Conservation (phyloP, 2,888 invertebrate genomes). For the Lepidochitona cinerea region DNA sequence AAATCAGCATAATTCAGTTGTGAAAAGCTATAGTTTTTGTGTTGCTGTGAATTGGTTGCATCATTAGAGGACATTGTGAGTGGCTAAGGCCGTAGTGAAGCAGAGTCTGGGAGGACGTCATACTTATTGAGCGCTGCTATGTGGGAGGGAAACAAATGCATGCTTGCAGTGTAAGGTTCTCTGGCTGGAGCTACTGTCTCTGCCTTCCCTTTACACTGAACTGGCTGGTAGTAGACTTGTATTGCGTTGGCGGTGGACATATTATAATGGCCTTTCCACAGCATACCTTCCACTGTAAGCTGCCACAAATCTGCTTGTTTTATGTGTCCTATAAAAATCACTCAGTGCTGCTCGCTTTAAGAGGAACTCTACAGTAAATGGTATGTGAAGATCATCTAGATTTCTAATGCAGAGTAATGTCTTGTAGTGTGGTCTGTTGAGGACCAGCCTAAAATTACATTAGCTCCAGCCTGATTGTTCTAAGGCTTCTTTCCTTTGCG, state of each 20-base stretch:
- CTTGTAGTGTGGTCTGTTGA: too few relatives aligned
- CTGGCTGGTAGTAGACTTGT: background rate
- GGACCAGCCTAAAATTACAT: too few relatives aligned
- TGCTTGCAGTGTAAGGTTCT: slow-evolving; percentile 1
- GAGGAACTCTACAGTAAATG: too few relatives aligned
- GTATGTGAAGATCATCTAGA: too few relatives aligned
- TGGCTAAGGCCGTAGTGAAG: background rate
- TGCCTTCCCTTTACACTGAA: too few relatives aligned
- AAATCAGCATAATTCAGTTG: background rate
- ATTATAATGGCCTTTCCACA: background rate
- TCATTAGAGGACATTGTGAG: background rate
- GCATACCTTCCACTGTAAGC: too few relatives aligned
- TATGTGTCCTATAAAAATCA: too few relatives aligned
- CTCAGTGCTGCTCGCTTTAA: too few relatives aligned
- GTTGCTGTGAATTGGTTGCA: background rate
- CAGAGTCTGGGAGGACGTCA: background rate
- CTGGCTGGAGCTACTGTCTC: too few relatives aligned
- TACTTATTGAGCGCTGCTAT: background rate
- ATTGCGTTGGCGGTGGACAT: background rate
- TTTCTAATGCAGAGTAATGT: too few relatives aligned
- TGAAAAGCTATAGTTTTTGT: background rate
- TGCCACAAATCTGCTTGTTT: too few relatives aligned
- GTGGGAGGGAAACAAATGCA: background rate
- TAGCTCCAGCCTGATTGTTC: slow-evolving; percentile 6
- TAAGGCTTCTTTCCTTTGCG: background rate